These are phyloP conservation scores for Phymatocera aterrima DNA, from an alignment of 2,888 invertebrate genomes.

Conservation along the genomic window DNA sequence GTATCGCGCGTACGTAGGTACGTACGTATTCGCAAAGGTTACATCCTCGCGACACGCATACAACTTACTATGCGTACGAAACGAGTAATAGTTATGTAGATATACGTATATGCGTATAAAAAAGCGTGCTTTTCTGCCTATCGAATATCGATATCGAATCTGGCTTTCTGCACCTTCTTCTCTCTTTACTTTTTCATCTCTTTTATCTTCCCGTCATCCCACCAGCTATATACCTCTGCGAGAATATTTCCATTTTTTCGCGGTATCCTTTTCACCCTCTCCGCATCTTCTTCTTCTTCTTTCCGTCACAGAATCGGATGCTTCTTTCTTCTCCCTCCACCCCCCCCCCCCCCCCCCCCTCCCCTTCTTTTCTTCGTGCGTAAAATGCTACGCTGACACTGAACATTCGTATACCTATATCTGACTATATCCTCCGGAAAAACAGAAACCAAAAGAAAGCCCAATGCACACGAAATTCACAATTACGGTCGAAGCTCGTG, in stretches of 20 bases:
- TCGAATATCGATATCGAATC: conserved; percentile 45
- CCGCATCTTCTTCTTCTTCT: not conserved
- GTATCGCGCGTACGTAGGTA: conserved; percentile 1
- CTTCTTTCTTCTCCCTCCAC: not conserved
- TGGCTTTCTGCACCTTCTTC: conserved; percentile 19
- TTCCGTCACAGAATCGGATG: not conserved
- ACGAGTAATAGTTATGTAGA: not conserved
- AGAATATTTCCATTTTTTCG: not conserved
- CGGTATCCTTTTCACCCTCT: conserved; percentile 1
- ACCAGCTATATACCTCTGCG: not conserved
- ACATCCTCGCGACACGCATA: not conserved
- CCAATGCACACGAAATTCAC: not conserved
- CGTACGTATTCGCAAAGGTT: too few relatives aligned
- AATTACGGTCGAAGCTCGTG: conserved; percentile 1
- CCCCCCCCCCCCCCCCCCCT: too few relatives aligned
- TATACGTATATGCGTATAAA: not conserved
- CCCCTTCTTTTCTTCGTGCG: not conserved
- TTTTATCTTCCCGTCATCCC: not conserved
- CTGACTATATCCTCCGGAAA: not conserved
- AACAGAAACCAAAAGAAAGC: not conserved
- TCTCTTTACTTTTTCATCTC: not conserved
- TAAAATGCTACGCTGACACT: not conserved
- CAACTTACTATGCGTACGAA: not conserved
- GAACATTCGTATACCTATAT: not conserved
- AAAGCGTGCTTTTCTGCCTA: conserved; percentile 27